Conservation (phyloP, 2,888 invertebrate genomes). For the Epinotia ramella region DNA sequence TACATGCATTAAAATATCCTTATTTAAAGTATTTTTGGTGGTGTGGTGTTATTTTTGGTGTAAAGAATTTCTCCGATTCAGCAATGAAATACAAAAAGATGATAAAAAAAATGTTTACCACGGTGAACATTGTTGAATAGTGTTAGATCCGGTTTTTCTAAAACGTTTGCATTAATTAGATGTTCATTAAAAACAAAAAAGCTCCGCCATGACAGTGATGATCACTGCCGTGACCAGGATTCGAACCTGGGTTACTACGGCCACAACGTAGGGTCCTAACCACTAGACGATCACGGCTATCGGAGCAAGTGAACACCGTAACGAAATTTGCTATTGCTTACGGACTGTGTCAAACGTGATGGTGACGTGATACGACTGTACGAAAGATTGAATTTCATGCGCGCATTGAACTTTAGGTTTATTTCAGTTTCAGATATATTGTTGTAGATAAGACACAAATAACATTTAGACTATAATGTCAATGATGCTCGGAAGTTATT, state of each 20-base stretch:
- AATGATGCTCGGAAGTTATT: no score
- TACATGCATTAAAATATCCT: no score
- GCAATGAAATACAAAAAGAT: no score
- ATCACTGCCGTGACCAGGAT: constrained; percentile 55
- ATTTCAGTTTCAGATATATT: no score
- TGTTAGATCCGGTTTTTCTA: background rate
- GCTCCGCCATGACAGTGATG: constrained; percentile 72
- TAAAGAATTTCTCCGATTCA: no score
- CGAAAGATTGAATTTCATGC: no score
- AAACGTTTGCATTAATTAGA: background rate
- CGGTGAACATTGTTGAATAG: background rate
- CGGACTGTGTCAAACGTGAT: background rate
- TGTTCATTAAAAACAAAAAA: constrained; percentile 39
- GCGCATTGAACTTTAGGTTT: no score
- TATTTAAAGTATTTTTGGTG: no score
- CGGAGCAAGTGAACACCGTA: constrained; percentile 43
- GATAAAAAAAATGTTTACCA: background rate
- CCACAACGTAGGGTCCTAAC: constrained; percentile 75
- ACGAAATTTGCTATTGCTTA: constrained; percentile 42
- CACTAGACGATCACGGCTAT: constrained; percentile 86
- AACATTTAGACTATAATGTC: no score
- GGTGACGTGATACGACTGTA: background rate
- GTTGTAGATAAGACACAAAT: no score
- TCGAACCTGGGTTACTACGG: constrained; percentile 56
- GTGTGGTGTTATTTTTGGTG: no score